These are phyloP conservation scores for Adelognathus sp. DNA, from an alignment of 2,888 invertebrate species.

Conservation along the genomic window DNA sequence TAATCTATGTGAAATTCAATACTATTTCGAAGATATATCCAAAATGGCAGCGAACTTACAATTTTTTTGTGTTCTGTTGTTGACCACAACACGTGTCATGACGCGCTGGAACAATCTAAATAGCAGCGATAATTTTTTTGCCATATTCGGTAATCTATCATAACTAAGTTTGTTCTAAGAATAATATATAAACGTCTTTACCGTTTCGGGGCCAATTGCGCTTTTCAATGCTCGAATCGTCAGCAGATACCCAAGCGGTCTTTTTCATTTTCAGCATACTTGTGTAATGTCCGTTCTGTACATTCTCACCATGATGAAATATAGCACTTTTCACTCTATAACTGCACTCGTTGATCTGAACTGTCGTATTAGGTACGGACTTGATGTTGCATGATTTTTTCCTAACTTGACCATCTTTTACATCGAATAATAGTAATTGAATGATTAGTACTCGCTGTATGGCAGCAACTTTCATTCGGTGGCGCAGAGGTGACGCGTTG, in stretches of 20 bases:
- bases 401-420: neutral
- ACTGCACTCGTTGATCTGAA: too few relatives aligned
- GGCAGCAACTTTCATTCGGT: neutral
- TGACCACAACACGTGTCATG: too few relatives aligned
- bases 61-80: too few relatives aligned
- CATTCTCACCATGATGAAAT: neutral
- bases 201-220: constrained; percentile 6
- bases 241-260: neutral
- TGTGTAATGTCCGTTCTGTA: neutral
- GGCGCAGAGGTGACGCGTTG: neutral
- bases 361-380: neutral
- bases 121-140: too few relatives aligned
- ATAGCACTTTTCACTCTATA: neutral
- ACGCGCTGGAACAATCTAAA: too few relatives aligned
- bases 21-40: too few relatives aligned
- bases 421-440: neutral
- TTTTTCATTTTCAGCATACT: too few relatives aligned
- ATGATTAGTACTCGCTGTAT: neutral
- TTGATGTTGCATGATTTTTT: neutral
- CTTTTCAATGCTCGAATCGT: constrained; percentile 7
- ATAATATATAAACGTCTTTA: constrained; percentile 11
- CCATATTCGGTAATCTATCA: too few relatives aligned
- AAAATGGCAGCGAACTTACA: too few relatives aligned
- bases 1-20: too few relatives aligned
- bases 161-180: neutral